Percentiles rank a stretch among this genome's conserved stretches.
These are phyloP conservation scores for Cosmorhoe ocellata DNA, from an alignment of 2,888 invertebrate genomes.

Conservation along the genomic window DNA sequence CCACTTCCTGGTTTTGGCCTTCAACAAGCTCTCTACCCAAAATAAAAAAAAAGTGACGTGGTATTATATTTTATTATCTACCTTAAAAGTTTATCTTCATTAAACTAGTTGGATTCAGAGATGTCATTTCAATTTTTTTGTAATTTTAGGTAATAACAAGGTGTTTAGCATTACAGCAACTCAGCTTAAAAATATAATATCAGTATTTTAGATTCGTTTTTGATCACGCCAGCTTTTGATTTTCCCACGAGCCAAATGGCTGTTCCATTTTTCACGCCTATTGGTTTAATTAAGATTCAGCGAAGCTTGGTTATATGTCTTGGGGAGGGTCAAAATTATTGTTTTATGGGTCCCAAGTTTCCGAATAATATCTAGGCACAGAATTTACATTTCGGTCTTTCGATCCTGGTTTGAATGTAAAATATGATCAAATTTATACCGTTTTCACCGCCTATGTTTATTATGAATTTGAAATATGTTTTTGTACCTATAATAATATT, in stretches of 20 bases:
- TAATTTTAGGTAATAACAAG: no score
- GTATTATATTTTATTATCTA: no score
- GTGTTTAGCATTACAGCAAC: no score
- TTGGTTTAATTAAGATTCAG: constrained; percentile 42
- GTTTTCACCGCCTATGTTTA: background rate
- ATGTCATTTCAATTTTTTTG: no score
- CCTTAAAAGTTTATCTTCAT: no score
- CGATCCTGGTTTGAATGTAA: background rate
- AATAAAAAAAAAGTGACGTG: background rate
- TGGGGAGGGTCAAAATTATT: constrained; percentile 23
- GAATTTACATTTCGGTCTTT: constrained; percentile 7
- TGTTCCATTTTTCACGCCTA: constrained; percentile 34
- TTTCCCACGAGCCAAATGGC: constrained; percentile 35
- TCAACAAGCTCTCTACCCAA: constrained; percentile 37
- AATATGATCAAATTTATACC: background rate
- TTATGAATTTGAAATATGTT: no score
- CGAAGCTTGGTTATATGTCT: constrained; percentile 34
- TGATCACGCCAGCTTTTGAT: constrained; percentile 23
- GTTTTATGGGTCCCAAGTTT: constrained; percentile 20
- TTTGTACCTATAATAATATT: no score
- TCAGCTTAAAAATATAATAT: no score
- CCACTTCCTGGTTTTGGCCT: constrained; percentile 57
- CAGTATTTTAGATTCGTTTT: background rate
- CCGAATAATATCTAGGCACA: constrained; percentile 6
- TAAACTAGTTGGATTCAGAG: no score